Conservation (phyloP, 1,140 invertebrate genomes). For the Temnothorax nylanderi region DNA sequence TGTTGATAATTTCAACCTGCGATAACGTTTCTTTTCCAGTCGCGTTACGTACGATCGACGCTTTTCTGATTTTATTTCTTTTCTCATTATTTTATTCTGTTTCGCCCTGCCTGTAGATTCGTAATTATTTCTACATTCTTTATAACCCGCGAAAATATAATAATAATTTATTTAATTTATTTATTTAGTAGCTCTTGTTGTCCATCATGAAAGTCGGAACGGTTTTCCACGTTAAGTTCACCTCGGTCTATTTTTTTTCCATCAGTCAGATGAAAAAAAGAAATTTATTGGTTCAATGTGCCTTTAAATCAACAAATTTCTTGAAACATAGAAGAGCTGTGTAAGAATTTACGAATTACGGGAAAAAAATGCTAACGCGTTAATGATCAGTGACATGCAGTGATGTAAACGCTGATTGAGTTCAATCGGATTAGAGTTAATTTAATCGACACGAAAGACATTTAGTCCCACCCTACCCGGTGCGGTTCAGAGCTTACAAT, state of each 20-base stretch:
- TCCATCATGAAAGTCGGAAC: constrained; percentile 65
- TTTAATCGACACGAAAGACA: constrained; percentile 51
- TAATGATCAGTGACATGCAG: constrained; percentile 33
- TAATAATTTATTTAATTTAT: neutral
- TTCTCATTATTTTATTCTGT: neutral
- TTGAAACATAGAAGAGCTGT: neutral
- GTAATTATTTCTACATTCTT: neutral
- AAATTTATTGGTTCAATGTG: neutral
- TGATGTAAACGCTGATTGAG: constrained; percentile 32
- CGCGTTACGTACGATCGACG: neutral
- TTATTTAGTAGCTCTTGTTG: constrained; percentile 20
- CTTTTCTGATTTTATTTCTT: neutral
- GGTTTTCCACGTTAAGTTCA: constrained; percentile 65
- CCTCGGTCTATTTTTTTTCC: constrained; percentile 1
- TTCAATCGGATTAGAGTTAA: constrained; percentile 64
- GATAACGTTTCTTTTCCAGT: neutral
- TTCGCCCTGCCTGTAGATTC: neutral
- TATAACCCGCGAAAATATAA: neutral
- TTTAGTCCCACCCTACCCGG: constrained; percentile 2
- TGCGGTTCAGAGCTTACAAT: constrained; percentile 52
- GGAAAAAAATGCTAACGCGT: neutral
- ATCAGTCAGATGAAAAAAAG: constrained; percentile 19
- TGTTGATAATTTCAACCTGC: neutral
- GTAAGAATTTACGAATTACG: neutral
- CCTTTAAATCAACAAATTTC: constrained; percentile 32